These are phyloP conservation scores for Poecilus cupreus DNA, from an alignment of 2,888 invertebrate species.

Conservation along the genomic window DNA sequence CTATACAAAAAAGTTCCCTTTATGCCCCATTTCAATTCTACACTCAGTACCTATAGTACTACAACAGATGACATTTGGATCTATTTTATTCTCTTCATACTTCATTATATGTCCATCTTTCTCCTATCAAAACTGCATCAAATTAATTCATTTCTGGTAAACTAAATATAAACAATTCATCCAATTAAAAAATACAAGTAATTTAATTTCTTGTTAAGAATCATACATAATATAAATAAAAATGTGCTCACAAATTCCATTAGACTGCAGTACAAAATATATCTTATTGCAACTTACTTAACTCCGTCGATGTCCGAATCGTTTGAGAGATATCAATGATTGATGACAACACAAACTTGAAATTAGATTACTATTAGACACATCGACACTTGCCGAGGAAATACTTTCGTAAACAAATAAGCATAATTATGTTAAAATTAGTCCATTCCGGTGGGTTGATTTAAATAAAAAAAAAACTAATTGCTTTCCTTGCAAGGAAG, in stretches of 20 bases:
- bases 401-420: conserved; percentile 3
- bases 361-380: background rate
- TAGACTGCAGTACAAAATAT: background rate
- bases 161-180: background rate
- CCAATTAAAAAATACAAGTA: background rate
- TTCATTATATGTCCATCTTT: no score
- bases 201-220: background rate
- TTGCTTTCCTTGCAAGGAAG: background rate
- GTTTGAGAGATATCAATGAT: conserved; percentile 14
- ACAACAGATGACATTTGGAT: no score
- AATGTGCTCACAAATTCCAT: no score
- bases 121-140: no score
- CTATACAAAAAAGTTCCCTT: no score
- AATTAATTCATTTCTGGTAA: no score
- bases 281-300: background rate
- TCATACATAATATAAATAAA: background rate
- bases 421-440: conserved; percentile 18
- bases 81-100: no score
- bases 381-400: background rate
- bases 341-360: conserved; percentile 4
- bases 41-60: no score
- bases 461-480: conserved; percentile 5
- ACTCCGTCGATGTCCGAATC: background rate
- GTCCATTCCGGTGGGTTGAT: background rate
- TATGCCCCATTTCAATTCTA: no score